Evolutionary conservation across 1,140 invertebrate genomes (phyloP).

Genomic region (Drosophila nebulosa): DNA sequence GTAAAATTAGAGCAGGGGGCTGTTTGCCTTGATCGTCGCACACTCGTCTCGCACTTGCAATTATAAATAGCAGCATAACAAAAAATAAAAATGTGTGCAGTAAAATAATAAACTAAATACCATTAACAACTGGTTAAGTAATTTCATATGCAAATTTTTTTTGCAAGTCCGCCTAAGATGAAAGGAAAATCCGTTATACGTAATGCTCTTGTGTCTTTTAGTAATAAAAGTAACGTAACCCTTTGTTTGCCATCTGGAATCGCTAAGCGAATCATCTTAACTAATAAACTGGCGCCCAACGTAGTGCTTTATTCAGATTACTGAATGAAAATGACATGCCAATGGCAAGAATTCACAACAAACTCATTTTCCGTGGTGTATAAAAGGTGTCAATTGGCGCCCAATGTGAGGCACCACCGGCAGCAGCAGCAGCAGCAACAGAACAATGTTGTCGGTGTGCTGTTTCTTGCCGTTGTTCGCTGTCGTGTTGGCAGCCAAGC

Average conservation of each 20-base stretch:
- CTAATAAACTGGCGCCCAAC: conserved; percentile 1
- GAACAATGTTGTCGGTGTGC: conserved; percentile 28
- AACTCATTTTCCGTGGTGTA: conserved; percentile 32
- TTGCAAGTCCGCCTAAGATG: conserved; percentile 46
- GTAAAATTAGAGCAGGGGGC: conserved; percentile 66
- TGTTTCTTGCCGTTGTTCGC: conserved; percentile 43
- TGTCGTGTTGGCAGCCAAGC: conserved; percentile 75
- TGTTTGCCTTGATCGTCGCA: conserved; percentile 72
- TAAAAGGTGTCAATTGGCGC: conserved; percentile 50
- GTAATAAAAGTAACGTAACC: too few relatives aligned
- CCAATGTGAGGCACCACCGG: conserved; percentile 7
- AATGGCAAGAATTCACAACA: conserved; percentile 34
- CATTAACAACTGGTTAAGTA: conserved; percentile 52
- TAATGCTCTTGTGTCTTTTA: too few relatives aligned
- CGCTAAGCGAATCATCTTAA: background rate
- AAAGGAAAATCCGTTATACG: conserved; percentile 2
- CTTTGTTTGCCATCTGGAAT: too few relatives aligned
- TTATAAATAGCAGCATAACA: conserved; percentile 55
- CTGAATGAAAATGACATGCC: conserved; percentile 21
- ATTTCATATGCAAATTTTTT: conserved; percentile 40
- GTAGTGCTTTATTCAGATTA: background rate
- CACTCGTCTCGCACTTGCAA: conserved; percentile 60
- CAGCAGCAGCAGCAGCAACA: conserved; percentile 48
- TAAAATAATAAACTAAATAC: conserved; percentile 12
- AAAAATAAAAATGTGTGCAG: conserved; percentile 32